These are phyloP conservation scores for Forbesichthys papilliferus DNA, from an alignment of 2,113 vertebrate genomes.

Conservation along the genomic window DNA sequence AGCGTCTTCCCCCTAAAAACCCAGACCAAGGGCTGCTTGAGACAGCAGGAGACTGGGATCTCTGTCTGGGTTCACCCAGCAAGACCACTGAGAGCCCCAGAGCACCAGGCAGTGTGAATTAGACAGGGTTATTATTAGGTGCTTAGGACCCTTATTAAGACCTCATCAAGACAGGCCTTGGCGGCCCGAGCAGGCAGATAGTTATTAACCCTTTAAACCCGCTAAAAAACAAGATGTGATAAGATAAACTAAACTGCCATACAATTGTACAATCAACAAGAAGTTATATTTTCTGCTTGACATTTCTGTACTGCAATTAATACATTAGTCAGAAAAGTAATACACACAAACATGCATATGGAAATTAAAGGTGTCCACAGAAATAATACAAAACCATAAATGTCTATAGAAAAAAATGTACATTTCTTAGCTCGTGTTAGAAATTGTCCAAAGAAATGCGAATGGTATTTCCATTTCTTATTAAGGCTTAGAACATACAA, in stretches of 20 bases:
- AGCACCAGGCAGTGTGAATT: conserved; percentile 59
- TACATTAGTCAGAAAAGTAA: no score
- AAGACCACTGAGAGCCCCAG: conserved; percentile 54
- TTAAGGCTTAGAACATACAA: no score
- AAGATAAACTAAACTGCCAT: neutral
- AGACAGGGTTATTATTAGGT: conserved; percentile 64
- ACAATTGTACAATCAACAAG: neutral
- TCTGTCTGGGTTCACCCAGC: conserved; percentile 70
- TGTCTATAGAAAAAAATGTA: no score
- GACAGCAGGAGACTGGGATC: conserved; percentile 58
- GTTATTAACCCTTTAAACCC: neutral
- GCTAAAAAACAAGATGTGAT: neutral
- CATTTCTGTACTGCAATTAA: no score
- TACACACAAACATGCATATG: no score
- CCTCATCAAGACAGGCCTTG: conserved; percentile 55
- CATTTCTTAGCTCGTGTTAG: no score
- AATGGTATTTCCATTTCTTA: no score
- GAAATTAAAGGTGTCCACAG: no score
- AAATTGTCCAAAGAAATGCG: no score
- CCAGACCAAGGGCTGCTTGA: conserved; percentile 52
- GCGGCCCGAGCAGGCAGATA: neutral
- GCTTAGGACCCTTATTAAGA: conserved; percentile 62
- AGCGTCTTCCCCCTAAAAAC: conserved; percentile 35
- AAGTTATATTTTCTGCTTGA: neutral
- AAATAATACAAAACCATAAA: no score